Evolutionary conservation across 64 coral and sea anemone genomes (phyloP), one percentile per base, ranked within the genome.

Genomic region (Dendronephthya gigantea): DNA sequence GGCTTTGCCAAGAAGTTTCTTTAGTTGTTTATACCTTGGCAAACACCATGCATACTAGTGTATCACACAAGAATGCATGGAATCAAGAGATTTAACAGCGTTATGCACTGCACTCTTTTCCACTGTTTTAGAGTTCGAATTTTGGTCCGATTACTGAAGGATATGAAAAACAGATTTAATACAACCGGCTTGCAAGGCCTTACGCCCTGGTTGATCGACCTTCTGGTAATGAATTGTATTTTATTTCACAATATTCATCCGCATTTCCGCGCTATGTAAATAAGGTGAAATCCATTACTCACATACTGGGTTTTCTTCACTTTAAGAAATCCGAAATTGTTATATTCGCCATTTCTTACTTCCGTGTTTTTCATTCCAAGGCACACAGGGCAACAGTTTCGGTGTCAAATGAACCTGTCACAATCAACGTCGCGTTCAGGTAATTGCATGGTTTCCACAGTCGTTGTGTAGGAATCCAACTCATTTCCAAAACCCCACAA

Each of bases 121-220:
- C 83, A 13, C 36, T 29, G 39, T 90, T 89, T 50, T 72, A 98
- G 95, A 48, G 93, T 93, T 30, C 89, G 95, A 82, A 55, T 98
- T 0, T 83, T 98, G 47, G 92, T 98, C 9, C 82, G 95, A 81
- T 82, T 98, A 65, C 86, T 98, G 22, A 98, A 98, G 87, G 95
- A 98, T 72, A 83, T 98, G 51, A 93, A 92, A 40, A 98, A 98
- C 69, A 75, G 95, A 50, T 93, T 98, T 83, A 79, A 39, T 79
- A 36, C 72, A 37, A 65, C 90, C 16, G 95, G 95, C 37, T 85
- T 98, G 1, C 87, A 93, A 75, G 95, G 95, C 12, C 82, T 98
- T 0, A 98, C 95, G 3, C 95, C 95, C 29, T 98, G 95, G 95
- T 84, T 98, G 16, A 98, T 98, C 40, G 95, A 98, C 50, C 74